Evolutionary conservation across 2,797 vertebrate genomes (phyloP).

Genomic region (Tympanoctomys barrerae): DNA sequence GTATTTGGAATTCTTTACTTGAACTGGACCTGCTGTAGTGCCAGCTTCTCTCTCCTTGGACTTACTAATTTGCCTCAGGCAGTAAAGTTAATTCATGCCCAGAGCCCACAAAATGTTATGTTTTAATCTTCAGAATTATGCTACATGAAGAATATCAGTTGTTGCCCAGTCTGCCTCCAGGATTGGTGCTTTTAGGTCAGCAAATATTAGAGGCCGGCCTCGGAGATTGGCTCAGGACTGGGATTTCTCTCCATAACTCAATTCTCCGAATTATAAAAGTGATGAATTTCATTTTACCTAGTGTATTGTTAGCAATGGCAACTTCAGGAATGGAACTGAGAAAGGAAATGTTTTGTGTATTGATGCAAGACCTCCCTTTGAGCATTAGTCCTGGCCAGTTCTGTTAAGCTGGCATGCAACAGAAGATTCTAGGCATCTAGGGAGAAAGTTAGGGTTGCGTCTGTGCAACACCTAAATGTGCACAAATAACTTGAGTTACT

Average conservation of each 20-base stretch:
- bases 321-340: neutral
- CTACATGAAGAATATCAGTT: neutral
- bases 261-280: neutral
- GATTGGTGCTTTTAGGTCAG: neutral
- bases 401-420: neutral
- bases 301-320: neutral
- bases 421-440: slow-evolving; percentile 18
- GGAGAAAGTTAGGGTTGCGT: neutral
- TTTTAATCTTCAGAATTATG: neutral
- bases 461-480: neutral
- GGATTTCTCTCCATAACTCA: neutral
- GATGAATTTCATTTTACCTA: neutral
- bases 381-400: neutral
- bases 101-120: neutral
- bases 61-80: neutral
- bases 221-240: neutral
- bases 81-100: neutral
- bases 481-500: slow-evolving; percentile 20
- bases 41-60: neutral
- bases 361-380: neutral
- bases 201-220: neutral
- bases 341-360: neutral
- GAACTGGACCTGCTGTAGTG: neutral
- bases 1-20: neutral
- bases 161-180: neutral